Evolutionary conservation across 2,797 vertebrate genomes (phyloP).

Genomic region (Coranthus polyacanthus): DNA sequence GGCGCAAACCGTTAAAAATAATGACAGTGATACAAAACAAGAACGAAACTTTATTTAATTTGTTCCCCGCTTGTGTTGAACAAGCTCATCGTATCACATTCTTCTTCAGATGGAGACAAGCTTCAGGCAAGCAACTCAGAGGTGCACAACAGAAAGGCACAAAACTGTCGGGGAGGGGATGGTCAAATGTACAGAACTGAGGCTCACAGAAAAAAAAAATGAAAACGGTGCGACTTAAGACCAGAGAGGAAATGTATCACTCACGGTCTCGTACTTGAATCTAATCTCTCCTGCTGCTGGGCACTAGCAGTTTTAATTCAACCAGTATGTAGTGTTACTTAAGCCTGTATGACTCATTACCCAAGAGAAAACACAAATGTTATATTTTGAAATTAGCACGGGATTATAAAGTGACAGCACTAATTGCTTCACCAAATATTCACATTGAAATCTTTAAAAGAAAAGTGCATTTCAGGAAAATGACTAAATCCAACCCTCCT

Average conservation of each 20-base stretch:
- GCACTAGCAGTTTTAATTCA: neutral
- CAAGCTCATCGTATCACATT: conserved; percentile 75
- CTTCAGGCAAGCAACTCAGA: conserved; percentile 62
- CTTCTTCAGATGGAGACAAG: conserved; percentile 76
- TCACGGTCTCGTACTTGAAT: neutral
- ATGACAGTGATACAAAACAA: conserved; percentile 79
- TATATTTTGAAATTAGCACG: no score
- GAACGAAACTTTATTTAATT: conserved; percentile 85
- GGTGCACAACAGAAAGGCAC: conserved; percentile 83
- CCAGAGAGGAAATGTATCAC: conserved; percentile 2
- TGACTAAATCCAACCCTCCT: conserved; percentile 17
- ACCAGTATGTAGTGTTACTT: neutral
- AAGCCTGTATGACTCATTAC: neutral
- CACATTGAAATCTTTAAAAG: conserved; percentile 10
- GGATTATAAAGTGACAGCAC: conserved; percentile 2
- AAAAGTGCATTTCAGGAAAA: conserved; percentile 40
- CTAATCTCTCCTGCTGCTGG: neutral
- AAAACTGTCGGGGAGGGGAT: conserved; percentile 45
- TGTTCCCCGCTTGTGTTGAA: conserved; percentile 71
- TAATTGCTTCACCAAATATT: conserved; percentile 30
- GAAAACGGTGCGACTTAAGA: conserved; percentile 6
- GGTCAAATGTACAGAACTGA: conserved; percentile 27
- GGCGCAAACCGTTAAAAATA: conserved; percentile 19
- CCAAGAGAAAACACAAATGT: no score
- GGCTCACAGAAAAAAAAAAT: conserved; percentile 5